Percentiles rank a stretch among this genome's conserved stretches.
Conservation (phyloP, 1,140 invertebrate genomes). For the Temnothorax curvispinosus region DNA sequence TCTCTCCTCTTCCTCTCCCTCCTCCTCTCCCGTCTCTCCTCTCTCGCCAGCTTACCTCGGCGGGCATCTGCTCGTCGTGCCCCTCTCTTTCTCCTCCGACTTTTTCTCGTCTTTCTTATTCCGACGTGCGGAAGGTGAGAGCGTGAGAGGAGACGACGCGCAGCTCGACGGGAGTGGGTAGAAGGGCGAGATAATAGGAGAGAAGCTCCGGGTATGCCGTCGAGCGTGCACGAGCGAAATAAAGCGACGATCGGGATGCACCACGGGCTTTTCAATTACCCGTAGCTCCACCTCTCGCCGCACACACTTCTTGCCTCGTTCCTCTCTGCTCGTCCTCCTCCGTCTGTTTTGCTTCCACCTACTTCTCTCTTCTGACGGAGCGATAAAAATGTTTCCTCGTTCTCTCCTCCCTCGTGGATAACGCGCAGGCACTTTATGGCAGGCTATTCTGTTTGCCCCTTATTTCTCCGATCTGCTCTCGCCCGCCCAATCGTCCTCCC, state of each 20-base stretch:
- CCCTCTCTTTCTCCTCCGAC: conserved; percentile 25
- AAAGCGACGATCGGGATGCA: conserved; percentile 78
- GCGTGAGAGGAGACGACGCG: conserved; percentile 25
- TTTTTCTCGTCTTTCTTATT: conserved; percentile 64
- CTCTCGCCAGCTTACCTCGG: conserved; percentile 36
- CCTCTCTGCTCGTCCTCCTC: not conserved
- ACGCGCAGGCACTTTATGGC: conserved; percentile 67
- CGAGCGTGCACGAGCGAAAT: conserved; percentile 67
- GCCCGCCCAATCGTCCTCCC: conserved; percentile 30
- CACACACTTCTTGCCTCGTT: conserved; percentile 2
- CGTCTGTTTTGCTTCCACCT: conserved; percentile 57
- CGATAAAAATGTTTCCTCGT: conserved; percentile 72
- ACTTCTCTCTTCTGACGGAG: conserved; percentile 48
- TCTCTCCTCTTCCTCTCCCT: not conserved
- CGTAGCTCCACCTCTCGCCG: conserved; percentile 56
- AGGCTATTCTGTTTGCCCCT: conserved; percentile 66
- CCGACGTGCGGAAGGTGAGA: conserved; percentile 29
- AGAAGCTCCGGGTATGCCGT: conserved; percentile 64
- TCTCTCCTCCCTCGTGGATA: conserved; percentile 48
- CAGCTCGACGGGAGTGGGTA: conserved; percentile 39
- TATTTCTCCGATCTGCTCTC: conserved; percentile 53
- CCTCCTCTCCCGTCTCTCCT: not conserved
- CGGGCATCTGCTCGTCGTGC: conserved; percentile 44
- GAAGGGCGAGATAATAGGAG: conserved; percentile 71
- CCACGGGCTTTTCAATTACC: conserved; percentile 80